phyloP scores from a whole-genome alignment of 2,113 vertebrate genomes.

The Ondatra zibethicus region DNA sequence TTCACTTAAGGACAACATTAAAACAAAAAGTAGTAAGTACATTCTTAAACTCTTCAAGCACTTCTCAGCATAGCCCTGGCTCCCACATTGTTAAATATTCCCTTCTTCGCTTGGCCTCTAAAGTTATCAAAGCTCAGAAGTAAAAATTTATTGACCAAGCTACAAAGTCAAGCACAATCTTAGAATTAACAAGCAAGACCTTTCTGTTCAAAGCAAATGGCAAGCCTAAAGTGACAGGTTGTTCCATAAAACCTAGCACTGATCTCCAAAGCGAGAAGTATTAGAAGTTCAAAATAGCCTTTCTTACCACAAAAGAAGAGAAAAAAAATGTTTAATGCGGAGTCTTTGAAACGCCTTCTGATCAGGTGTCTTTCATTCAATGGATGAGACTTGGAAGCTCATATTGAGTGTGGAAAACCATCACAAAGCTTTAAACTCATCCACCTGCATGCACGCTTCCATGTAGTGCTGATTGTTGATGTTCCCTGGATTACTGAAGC shows the following conservation, averaged over 20 bases:
- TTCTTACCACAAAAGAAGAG: neutral
- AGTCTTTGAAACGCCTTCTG: neutral
- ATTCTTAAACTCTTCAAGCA: neutral
- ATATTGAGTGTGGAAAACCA: neutral
- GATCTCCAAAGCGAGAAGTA: too few species aligned
- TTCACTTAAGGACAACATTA: neutral
- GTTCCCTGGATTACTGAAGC: neutral
- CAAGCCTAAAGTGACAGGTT: neutral
- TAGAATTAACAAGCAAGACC: neutral
- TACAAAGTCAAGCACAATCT: neutral
- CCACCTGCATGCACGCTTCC: neutral
- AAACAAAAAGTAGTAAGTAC: neutral
- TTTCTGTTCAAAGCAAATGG: slow-evolving; percentile 1
- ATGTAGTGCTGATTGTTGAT: neutral
- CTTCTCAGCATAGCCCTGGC: neutral
- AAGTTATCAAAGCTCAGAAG: neutral
- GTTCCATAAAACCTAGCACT: neutral
- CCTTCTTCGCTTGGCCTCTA: neutral
- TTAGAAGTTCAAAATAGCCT: neutral
- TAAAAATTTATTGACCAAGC: neutral
- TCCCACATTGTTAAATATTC: neutral
- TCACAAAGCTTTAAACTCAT: neutral
- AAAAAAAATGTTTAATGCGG: neutral
- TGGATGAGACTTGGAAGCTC: neutral
- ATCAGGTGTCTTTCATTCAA: neutral